Conservation (phyloP, 2,113 vertebrate genomes). For the Illadopsis cleaveri region DNA sequence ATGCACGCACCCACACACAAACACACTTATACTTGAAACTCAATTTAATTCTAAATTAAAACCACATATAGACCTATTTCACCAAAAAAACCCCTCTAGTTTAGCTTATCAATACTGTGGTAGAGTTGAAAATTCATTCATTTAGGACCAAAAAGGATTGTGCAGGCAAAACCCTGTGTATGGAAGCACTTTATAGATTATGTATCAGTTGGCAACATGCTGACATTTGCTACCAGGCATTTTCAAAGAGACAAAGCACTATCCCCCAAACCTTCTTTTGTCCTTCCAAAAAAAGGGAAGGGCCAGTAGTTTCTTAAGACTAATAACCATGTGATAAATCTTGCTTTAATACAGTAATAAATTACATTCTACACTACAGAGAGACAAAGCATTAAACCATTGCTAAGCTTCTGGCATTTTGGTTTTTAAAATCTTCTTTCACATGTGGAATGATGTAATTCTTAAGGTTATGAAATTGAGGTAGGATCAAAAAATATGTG, state of each 20-base stretch:
- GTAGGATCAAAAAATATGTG: neutral
- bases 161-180: neutral
- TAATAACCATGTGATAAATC: neutral
- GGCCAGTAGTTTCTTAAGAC: neutral
- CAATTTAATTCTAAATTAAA: constrained; percentile 30
- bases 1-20: neutral
- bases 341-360: neutral
- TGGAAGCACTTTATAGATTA: neutral
- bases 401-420: neutral
- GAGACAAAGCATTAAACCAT: neutral
- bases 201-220: neutral
- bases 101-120: neutral
- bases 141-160: neutral
- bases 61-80: constrained; percentile 5
- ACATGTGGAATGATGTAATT: neutral
- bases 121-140: neutral
- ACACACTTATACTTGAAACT: neutral
- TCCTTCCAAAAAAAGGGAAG: neutral
- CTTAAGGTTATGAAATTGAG: neutral
- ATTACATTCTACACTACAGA: neutral
- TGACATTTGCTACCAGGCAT: neutral
- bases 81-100: fast-evolving
- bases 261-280: neutral
- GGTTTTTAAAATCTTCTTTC: neutral
- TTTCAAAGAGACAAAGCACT: neutral